These are phyloP conservation scores for Meleagris gallopavo DNA, from an alignment of 2,113 vertebrate species.

Conservation along the genomic window DNA sequence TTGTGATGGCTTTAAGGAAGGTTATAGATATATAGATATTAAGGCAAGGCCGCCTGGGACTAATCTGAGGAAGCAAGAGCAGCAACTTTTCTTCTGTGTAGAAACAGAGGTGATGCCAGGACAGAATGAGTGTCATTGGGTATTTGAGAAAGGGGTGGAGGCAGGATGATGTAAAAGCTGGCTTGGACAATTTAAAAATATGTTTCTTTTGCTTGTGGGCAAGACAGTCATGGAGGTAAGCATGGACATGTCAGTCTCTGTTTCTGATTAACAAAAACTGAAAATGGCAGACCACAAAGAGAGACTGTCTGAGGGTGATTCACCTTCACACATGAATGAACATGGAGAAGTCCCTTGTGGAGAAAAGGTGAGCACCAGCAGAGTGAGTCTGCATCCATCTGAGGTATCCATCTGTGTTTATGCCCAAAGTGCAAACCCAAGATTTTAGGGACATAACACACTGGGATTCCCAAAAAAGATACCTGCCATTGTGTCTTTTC, in stretches of 20 bases:
- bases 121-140: slow-evolving; percentile 14
- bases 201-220: neutral
- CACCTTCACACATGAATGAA: neutral
- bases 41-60: slow-evolving; percentile 17
- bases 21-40: slow-evolving; percentile 51
- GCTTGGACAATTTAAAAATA: slow-evolving; percentile 5
- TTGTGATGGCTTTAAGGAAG: slow-evolving; percentile 39
- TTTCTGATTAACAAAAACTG: neutral
- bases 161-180: slow-evolving; percentile 3
- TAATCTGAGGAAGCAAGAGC: slow-evolving; percentile 18
- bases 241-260: neutral
- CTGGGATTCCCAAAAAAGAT: neutral
- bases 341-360: neutral
- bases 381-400: neutral
- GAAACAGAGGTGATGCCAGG: slow-evolving; percentile 6
- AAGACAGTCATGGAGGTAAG: neutral
- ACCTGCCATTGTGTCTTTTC: neutral
- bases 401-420: neutral
- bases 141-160: neutral
- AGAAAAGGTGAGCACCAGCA: neutral
- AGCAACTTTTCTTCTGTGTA: neutral
- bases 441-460: too few species aligned
- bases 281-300: neutral
- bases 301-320: neutral
- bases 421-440: neutral